Conservation (phyloP, 1,140 invertebrate genomes). For the Gryon sp. region DNA sequence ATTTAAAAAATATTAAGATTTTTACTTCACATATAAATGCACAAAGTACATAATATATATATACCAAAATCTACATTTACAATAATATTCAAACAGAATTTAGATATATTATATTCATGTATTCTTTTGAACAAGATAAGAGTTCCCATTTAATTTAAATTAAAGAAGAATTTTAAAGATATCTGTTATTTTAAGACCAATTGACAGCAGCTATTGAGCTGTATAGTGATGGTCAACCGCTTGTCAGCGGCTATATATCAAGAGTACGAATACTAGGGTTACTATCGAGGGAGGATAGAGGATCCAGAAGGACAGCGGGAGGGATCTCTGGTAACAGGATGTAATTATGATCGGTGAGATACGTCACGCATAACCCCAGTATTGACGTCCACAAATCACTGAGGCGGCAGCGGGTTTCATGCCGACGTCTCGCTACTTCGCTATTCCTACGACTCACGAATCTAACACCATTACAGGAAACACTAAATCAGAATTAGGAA, state of each 20-base stretch:
- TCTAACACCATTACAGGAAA: constrained; percentile 54
- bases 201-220: constrained; percentile 63
- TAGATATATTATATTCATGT: no score
- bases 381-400: constrained; percentile 80
- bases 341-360: constrained; percentile 81
- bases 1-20: no score
- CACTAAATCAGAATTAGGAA: constrained; percentile 71
- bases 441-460: constrained; percentile 59
- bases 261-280: constrained; percentile 61
- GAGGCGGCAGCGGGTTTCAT: constrained; percentile 63
- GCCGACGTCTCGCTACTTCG: constrained; percentile 70
- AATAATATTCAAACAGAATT: no score
- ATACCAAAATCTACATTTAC: no score
- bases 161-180: constrained; percentile 35
- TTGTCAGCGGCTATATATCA: constrained; percentile 65
- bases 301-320: constrained; percentile 63
- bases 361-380: constrained; percentile 78
- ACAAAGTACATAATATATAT: neutral
- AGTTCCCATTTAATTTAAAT: no score
- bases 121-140: no score
- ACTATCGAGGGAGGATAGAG: constrained; percentile 59
- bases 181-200: constrained; percentile 55
- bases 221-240: constrained; percentile 63
- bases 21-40: no score
- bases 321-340: constrained; percentile 76